Conservation (phyloP, 2,888 invertebrate species). For the Yponomeuta cagnagella region DNA sequence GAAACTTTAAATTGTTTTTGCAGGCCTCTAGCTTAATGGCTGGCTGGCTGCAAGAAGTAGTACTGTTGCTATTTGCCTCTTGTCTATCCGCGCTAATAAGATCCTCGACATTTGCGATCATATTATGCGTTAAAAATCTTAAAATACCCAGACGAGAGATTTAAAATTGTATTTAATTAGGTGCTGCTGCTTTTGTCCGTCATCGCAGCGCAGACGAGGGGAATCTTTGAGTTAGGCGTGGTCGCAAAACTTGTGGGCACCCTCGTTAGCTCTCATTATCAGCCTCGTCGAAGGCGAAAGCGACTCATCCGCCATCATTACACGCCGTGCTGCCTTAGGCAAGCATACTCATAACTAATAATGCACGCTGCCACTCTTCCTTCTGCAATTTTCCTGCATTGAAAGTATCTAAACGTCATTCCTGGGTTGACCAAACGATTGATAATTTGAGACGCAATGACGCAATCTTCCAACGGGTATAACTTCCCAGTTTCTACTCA, state of each 20-base stretch:
- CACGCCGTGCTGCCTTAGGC: slow-evolving; percentile 14
- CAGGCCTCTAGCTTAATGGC: slow-evolving; percentile 19
- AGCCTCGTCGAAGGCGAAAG: slow-evolving; percentile 28
- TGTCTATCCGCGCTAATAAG: not conserved
- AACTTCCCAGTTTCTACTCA: not conserved
- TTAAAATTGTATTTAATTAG: too few species aligned
- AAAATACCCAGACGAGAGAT: too few species aligned
- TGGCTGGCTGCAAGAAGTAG: not conserved
- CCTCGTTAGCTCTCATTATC: slow-evolving; percentile 36
- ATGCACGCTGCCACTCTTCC: slow-evolving; percentile 15
- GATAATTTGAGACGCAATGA: not conserved
- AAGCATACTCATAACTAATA: slow-evolving; percentile 9
- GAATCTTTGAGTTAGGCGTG: not conserved
- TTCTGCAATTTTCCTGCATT: slow-evolving; percentile 5
- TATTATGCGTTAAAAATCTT: too few species aligned
- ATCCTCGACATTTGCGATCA: not conserved
- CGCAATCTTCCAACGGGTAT: too few species aligned
- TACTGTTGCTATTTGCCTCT: not conserved
- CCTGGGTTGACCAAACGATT: not conserved
- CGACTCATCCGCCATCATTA: slow-evolving; percentile 30
- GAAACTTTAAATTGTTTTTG: slow-evolving; percentile 30
- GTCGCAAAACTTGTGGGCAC: slow-evolving; percentile 30
- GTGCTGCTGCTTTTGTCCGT: not conserved
- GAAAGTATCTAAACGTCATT: not conserved
- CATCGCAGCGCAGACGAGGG: not conserved